Percentiles rank a stretch among this genome's conserved stretches.
Conservation (phyloP, 2,888 invertebrate genomes). For the Gibbula magus region DNA sequence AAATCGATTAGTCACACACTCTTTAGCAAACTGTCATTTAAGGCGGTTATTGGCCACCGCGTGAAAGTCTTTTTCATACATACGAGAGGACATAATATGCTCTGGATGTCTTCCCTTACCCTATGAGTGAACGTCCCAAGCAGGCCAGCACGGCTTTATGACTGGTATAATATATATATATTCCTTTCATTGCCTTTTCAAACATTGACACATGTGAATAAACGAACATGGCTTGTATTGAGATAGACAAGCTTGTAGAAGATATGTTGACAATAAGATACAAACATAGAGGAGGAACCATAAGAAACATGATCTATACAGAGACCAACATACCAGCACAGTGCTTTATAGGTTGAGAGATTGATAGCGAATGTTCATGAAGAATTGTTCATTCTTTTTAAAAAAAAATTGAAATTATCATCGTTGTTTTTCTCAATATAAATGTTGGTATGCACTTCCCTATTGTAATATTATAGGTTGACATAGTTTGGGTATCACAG, state of each 20-base stretch:
- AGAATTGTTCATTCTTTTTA: too few species aligned
- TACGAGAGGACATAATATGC: background rate
- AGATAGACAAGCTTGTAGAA: background rate
- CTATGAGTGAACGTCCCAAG: background rate
- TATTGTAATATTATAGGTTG: too few species aligned
- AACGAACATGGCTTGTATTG: background rate
- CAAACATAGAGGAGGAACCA: background rate
- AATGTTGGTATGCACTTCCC: too few species aligned
- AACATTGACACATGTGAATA: background rate
- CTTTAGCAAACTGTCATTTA: slow-evolving; percentile 22
- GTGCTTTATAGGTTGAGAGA: too few species aligned
- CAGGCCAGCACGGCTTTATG: background rate
- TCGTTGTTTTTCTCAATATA: too few species aligned
- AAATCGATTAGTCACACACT: slow-evolving; percentile 23
- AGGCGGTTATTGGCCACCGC: background rate
- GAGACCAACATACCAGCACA: background rate
- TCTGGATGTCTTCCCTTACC: background rate
- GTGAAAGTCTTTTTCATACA: background rate
- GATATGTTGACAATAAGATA: background rate
- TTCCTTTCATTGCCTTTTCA: slow-evolving; percentile 4
- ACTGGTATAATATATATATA: background rate
- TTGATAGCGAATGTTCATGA: too few species aligned
- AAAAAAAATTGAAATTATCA: too few species aligned
- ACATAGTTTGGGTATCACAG: too few species aligned
- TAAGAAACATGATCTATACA: background rate